A percentile compares a stretch with the other conserved stretches of the same genome.
phyloP scores from a whole-genome alignment of 2,797 vertebrate species.

The Lutjanus campechanus region DNA sequence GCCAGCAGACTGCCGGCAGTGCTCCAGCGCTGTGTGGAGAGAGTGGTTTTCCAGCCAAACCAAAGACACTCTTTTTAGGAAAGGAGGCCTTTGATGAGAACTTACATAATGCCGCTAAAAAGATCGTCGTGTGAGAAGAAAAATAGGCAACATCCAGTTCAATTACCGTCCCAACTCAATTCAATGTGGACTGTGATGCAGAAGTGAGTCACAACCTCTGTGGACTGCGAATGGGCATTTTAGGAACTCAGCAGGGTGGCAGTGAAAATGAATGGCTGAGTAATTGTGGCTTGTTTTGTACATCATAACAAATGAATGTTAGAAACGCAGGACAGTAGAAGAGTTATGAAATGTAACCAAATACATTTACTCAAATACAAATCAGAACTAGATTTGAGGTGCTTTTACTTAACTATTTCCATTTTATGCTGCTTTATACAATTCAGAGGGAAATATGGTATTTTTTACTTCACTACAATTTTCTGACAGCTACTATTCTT shows the following conservation, averaged over 20 bases:
- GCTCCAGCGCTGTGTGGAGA: constrained; percentile 32
- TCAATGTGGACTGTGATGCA: constrained; percentile 62
- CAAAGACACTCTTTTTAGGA: constrained; percentile 66
- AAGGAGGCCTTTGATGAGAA: constrained; percentile 49
- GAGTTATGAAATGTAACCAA: background rate
- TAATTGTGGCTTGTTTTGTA: constrained; percentile 8
- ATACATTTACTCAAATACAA: background rate
- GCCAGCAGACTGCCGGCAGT: constrained; percentile 63
- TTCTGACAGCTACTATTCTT: background rate
- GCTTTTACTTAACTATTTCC: too few species aligned
- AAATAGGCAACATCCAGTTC: constrained; percentile 38
- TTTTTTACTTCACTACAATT: background rate
- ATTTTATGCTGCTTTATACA: background rate
- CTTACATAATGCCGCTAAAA: constrained; percentile 72
- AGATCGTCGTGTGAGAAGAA: constrained; percentile 35
- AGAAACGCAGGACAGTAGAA: constrained; percentile 7
- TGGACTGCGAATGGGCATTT: constrained; percentile 25
- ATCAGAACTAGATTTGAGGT: too few species aligned
- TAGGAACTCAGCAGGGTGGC: constrained; percentile 5
- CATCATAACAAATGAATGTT: constrained; percentile 4
- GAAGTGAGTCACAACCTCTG: constrained; percentile 38
- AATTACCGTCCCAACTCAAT: constrained; percentile 35
- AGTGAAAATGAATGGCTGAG: background rate
- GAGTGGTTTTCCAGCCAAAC: constrained; percentile 43
- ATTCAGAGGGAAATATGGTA: background rate